Evolutionary conservation across 1,140 invertebrate genomes (phyloP), one percentile per base, ranked within the genome.

Genomic region (Heliothis virescens): DNA sequence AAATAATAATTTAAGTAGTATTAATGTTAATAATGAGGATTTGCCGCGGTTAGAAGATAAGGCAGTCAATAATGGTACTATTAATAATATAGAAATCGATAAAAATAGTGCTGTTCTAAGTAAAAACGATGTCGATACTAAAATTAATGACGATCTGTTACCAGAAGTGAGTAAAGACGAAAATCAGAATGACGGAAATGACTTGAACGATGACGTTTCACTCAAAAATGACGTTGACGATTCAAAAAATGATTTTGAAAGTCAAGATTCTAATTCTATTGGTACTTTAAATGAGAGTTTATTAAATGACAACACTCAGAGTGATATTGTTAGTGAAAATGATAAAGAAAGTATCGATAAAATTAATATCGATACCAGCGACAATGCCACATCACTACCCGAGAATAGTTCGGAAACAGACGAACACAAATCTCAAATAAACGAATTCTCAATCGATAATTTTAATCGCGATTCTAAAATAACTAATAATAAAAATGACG

Each of bases 1-100:
- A 79, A 69, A 41, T 50, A 67, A 21, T 50, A 62, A 69, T 29
- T 52, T 18, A 65, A 79, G 48, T 78, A 57, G 57, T 55, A 65
- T 34, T 50, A 69, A 79, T 57, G n/a, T n/a, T n/a, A 26, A 21
- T 52, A 79, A 65, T 67, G 74, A 81, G 5, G 26, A 47, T 29
- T 41, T 41, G 9, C 7, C 34, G 5, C 53, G 73, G 47, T 21
- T 16, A 41, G 16, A 74, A 47, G 18, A 15, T 47, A 71, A 71
- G 5, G 9, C 3, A 29, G 13, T 53, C 29, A 52, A 71, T 29
- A 53, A 71, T 26, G 48, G 41, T 67, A 21, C 12, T 63, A 10
- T 67, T 3, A 67, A 65, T 65, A 47, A n/a, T 65, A 3, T 65
- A 18, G 47, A 41, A 15, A 10, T 48, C 18, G 57, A 60, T 60